Base-by-base conservation (phyloP, 1,140 invertebrate species). In the Trichonephila inaurata region DNA sequence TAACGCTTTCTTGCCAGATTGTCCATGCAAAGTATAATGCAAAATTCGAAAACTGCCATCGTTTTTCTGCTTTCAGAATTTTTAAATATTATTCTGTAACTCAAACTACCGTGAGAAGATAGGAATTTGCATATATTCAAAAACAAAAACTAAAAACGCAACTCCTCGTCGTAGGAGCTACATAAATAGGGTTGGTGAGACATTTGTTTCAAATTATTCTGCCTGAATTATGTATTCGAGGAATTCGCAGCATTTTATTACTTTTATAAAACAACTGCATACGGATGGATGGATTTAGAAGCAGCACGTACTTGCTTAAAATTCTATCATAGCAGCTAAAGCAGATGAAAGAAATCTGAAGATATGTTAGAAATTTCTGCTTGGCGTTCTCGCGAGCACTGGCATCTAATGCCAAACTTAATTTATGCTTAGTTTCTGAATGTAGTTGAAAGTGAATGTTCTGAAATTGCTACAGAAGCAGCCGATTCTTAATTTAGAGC, bases 141-240 rank as follows among this genome's bases (percentile, higher is more conserved):
- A 19, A 19, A 10, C 6, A 44, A 83, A 60, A 85, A 60, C 16
- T 12, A 6, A 85, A 60, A 60, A 51, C 51, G 14, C n/a, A 60
- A 61, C 44, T 85, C 28, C 12, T 61, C 58, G 16, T 83, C 28
- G 18, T 21, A 51, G 8, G 40, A 83, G 51, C 81, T 60, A 58
- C 83, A 85, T 24, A 24, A 60, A 61, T 85, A 18, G 28, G 21
- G 83, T 60, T 28, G 21, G 44, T 28, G 83, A 85, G 58, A 61
- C 83, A 60, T 85, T 85, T 85, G 83, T 85, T 85, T 85, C 44
- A 61, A 85, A 85, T 85, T 85, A 85, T 85, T 24, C 58, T 60
- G 21, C 21, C 44, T 85, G 58, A 60, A 85, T 85, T 85, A 85
- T 33, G 44, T 85, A 85, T 85, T 85, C 58, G 24, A 16, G 12